phyloP scores from a whole-genome alignment of 2,888 invertebrate genomes.

The Eristalis arbustorum region DNA sequence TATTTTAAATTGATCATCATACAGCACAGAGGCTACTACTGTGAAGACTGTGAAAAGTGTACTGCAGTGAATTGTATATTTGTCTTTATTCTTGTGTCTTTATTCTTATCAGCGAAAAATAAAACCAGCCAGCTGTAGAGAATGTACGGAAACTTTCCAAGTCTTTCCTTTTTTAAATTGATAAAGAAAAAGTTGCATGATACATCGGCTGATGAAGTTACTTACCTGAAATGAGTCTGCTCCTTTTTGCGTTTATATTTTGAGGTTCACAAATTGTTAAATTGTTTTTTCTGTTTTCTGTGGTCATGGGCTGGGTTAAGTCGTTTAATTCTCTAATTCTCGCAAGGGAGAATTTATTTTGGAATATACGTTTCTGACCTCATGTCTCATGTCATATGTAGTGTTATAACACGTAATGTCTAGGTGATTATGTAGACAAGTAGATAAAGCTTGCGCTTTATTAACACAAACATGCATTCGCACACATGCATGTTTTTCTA shows the following conservation, averaged over 20 bases:
- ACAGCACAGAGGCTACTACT: background rate
- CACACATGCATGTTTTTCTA: background rate
- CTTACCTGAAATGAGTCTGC: slow-evolving; percentile 17
- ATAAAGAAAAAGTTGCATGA: background rate
- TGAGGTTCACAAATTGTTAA: background rate
- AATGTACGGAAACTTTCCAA: background rate
- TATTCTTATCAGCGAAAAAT: background rate
- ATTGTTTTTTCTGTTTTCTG: background rate
- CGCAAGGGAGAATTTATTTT: background rate
- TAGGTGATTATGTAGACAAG: background rate
- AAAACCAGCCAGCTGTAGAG: background rate
- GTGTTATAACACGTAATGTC: background rate
- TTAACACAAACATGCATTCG: background rate
- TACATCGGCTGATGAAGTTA: background rate
- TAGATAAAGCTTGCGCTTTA: background rate
- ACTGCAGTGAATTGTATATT: background rate
- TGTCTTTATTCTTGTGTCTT: background rate
- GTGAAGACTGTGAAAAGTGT: background rate
- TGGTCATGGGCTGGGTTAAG: background rate
- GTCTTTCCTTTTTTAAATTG: background rate
- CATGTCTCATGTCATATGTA: no score
- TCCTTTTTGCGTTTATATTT: slow-evolving; percentile 9
- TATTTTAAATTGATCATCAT: slow-evolving; percentile 11
- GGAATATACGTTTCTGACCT: background rate
- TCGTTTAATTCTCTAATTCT: background rate